A percentile compares a stretch with the other conserved stretches of the same genome.
Conservation (phyloP, 2,888 invertebrate genomes). For the Callyntrura guangdongensis region DNA sequence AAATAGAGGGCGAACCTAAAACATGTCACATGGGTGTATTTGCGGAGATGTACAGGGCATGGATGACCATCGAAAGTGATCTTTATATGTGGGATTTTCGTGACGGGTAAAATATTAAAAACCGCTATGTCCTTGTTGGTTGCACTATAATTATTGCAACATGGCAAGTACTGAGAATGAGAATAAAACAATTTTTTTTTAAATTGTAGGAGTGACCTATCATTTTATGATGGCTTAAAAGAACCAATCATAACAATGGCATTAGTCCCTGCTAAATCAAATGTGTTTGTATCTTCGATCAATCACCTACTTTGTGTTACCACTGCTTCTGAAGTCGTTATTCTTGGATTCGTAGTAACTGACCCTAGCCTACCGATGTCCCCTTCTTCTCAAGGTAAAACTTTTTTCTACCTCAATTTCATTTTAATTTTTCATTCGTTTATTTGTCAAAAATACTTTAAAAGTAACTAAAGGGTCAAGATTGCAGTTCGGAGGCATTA, state of each 20-base stretch:
- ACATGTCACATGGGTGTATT: conserved; percentile 94
- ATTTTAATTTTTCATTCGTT: no score
- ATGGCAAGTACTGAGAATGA: not conserved
- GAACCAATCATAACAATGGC: conserved; percentile 98
- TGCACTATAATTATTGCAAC: not conserved
- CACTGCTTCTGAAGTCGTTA: conserved; percentile 97
- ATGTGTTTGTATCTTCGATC: conserved; percentile 96
- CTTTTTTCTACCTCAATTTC: not conserved
- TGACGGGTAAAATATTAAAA: conserved; percentile 89
- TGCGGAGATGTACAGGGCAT: conserved; percentile 97
- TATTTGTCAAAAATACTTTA: no score
- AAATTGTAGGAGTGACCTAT: conserved; percentile 92
- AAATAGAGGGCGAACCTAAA: conserved; percentile 71
- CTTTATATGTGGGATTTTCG: conserved; percentile 99
- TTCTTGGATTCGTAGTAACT: conserved; percentile 90
- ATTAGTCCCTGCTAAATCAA: conserved; percentile 93
- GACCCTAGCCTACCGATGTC: conserved; percentile 71
- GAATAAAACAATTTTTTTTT: not conserved
- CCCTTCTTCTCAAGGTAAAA: conserved; percentile 66
- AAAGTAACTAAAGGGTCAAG: no score
- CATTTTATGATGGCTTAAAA: conserved; percentile 97
- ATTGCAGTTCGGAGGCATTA: no score
- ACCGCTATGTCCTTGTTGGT: no score
- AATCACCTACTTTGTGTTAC: conserved; percentile 96
- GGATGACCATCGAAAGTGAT: conserved; percentile 99